phyloP scores from a whole-genome alignment of 2,113 vertebrate species.

The Semicossyphus pulcher region DNA sequence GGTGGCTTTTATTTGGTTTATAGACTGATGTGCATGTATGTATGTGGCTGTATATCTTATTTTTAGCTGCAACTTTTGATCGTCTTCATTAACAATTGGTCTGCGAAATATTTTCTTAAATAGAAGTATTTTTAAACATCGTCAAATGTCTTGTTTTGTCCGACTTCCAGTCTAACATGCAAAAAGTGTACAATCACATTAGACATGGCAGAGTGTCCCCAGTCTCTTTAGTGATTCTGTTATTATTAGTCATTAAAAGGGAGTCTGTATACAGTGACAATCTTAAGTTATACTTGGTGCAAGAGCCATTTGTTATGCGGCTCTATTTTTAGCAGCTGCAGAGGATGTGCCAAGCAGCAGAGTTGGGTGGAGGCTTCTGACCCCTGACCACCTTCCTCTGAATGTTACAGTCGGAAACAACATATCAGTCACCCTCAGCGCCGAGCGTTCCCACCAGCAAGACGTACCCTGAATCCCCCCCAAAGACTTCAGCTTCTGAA shows the following conservation, averaged over 20 bases:
- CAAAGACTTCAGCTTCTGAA: constrained; percentile 10
- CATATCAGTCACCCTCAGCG: constrained; percentile 73
- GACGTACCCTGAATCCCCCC: constrained; percentile 22
- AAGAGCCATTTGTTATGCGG: constrained; percentile 48
- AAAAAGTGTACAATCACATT: not conserved
- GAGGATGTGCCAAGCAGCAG: constrained; percentile 74
- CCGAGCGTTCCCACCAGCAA: constrained; percentile 50
- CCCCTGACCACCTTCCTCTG: constrained; percentile 73
- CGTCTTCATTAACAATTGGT: not conserved
- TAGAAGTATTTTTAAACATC: not conserved
- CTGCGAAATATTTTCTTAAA: not conserved
- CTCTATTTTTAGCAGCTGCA: constrained; percentile 71
- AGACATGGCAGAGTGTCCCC: no score
- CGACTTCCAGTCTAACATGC: not conserved
- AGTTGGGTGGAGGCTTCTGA: constrained; percentile 64
- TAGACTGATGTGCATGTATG: not conserved
- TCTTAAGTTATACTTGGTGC: constrained; percentile 4
- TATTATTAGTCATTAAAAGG: not conserved
- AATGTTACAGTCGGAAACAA: constrained; percentile 79
- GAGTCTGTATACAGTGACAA: not conserved
- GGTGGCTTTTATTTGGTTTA: constrained; percentile 52
- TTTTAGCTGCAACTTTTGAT: not conserved
- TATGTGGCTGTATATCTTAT: not conserved
- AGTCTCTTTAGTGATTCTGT: not conserved
- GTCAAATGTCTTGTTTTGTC: not conserved